These are phyloP conservation scores for Engraulis encrasicolus DNA, from an alignment of 2,113 vertebrate species.

Conservation along the genomic window DNA sequence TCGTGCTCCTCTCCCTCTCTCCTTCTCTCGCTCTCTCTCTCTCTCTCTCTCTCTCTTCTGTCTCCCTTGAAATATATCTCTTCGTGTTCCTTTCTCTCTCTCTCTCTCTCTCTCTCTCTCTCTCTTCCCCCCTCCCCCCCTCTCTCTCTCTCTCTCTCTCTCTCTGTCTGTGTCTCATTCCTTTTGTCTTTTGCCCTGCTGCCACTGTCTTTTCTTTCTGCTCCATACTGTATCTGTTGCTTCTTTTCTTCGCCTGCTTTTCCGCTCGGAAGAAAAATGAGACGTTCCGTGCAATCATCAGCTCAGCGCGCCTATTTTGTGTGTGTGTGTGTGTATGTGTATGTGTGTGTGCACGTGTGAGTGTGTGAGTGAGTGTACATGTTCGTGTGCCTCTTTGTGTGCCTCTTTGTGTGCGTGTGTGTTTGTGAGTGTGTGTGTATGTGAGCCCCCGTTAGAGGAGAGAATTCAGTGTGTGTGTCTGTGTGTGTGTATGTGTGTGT, in stretches of 20 bases:
- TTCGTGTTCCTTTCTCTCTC: too few species aligned
- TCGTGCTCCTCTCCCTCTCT: too few species aligned
- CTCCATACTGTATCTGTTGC: background rate
- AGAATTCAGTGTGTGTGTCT: background rate
- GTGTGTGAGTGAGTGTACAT: background rate
- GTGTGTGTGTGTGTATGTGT: slow-evolving; percentile 9
- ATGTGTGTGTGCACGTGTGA: slow-evolving; percentile 15
- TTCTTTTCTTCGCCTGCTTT: background rate
- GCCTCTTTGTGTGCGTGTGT: background rate
- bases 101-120: too few species aligned
- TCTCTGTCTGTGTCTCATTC: too few species aligned
- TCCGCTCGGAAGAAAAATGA: background rate
- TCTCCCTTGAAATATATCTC: background rate
- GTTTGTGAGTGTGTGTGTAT: background rate
- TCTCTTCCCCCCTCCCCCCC: too few species aligned
- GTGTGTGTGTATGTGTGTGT: slow-evolving; percentile 23
- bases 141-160: too few species aligned
- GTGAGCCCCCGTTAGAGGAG: too few species aligned
- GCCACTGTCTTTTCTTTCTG: background rate
- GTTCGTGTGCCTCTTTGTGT: background rate
- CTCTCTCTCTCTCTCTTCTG: too few species aligned
- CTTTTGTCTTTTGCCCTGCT: background rate
- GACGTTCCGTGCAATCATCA: background rate
- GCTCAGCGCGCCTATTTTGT: background rate
- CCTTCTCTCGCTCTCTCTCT: too few species aligned